These are phyloP conservation scores for Embidobia sp. DNA, from an alignment of 2,888 invertebrate genomes.

Conservation along the genomic window DNA sequence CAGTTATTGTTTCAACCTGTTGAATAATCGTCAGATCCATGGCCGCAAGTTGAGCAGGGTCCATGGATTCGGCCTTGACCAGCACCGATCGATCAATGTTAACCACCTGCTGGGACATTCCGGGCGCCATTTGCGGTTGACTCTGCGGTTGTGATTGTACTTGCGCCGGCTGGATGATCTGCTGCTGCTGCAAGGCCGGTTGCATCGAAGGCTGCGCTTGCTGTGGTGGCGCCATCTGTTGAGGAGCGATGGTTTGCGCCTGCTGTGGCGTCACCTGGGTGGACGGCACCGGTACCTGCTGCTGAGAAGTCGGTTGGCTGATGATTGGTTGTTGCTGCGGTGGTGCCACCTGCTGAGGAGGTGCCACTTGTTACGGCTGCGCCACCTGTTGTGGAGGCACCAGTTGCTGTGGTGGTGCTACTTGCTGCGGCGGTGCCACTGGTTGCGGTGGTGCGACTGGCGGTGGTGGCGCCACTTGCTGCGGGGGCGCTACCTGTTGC, in stretches of 20 bases:
- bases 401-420: no score
- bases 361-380: constrained; percentile 76
- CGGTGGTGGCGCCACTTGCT: neutral
- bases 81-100: constrained; percentile 4
- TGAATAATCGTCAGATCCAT: constrained; percentile 15
- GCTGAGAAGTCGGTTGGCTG: neutral
- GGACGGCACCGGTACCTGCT: neutral
- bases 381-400: constrained; percentile 40
- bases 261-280: neutral
- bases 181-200: constrained; percentile 71
- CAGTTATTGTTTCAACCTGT: constrained; percentile 8
- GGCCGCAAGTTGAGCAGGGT: constrained; percentile 25
- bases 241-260: neutral
- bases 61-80: constrained; percentile 46
- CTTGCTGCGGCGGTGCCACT: no score
- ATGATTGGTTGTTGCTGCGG: constrained; percentile 70
- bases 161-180: constrained; percentile 18
- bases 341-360: constrained; percentile 42
- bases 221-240: no score
- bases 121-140: constrained; percentile 64
- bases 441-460: constrained; percentile 63
- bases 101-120: neutral
- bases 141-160: constrained; percentile 66
- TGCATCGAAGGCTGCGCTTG: neutral
- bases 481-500: no score